These are phyloP conservation scores for Scaptomyza tumidula DNA, from an alignment of 2,888 invertebrate species.

Conservation along the genomic window DNA sequence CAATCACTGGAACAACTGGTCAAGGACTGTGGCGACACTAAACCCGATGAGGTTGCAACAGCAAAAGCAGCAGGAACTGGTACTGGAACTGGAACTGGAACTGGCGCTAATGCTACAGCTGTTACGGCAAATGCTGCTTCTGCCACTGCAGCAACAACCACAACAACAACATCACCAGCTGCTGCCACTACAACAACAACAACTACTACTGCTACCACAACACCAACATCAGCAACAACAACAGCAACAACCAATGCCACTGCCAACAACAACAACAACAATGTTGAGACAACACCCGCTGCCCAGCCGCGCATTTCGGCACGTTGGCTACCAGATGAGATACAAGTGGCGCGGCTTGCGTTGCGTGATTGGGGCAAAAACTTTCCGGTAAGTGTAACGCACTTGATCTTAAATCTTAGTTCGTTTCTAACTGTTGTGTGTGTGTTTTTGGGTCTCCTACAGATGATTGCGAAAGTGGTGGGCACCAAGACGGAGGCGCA, in stretches of 20 bases:
- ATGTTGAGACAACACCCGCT: slow-evolving; percentile 79
- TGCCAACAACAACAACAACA: slow-evolving; percentile 81
- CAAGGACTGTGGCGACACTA: slow-evolving; percentile 58
- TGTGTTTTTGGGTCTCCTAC: slow-evolving; percentile 59
- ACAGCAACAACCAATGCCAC: slow-evolving; percentile 82
- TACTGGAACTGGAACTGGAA: slow-evolving; percentile 85
- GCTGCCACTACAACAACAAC: slow-evolving; percentile 51
- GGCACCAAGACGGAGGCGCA: slow-evolving; percentile 98
- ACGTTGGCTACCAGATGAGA: slow-evolving; percentile 96
- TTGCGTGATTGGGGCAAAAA: slow-evolving; percentile 93
- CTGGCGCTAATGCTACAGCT: slow-evolving; percentile 12
- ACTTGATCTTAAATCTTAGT: not conserved
- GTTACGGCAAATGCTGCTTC: slow-evolving; percentile 54
- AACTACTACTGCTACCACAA: not conserved
- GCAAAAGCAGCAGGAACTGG: slow-evolving; percentile 85
- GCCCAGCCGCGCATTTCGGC: slow-evolving; percentile 90
- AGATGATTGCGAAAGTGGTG: slow-evolving; percentile 96
- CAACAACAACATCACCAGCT: slow-evolving; percentile 86
- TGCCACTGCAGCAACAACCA: slow-evolving; percentile 74
- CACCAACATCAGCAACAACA: slow-evolving; percentile 74
- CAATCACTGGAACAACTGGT: slow-evolving; percentile 89
- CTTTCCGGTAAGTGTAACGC: slow-evolving; percentile 88
- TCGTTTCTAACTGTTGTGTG: too few species aligned
- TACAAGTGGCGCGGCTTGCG: slow-evolving; percentile 95
- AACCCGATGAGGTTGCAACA: slow-evolving; percentile 74